Percentiles rank a stretch among this genome's conserved stretches.
phyloP scores from a whole-genome alignment of 2,797 vertebrate species.

The Amblyopsis hoosieri region DNA sequence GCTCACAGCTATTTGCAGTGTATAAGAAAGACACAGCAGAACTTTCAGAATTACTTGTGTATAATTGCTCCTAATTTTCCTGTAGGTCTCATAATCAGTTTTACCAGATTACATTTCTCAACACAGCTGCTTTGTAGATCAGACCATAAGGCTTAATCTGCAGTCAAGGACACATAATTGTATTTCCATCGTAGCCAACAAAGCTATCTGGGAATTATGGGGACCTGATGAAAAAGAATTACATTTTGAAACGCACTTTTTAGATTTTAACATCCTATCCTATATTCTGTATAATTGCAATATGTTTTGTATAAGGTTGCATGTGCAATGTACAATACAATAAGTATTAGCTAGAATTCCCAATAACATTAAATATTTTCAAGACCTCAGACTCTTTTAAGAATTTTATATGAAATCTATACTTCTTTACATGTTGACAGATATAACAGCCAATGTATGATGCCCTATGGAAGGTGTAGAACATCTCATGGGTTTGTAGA shows the following conservation, averaged over 20 bases:
- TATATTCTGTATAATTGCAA: too few species aligned
- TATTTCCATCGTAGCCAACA: neutral
- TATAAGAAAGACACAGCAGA: conserved; percentile 11
- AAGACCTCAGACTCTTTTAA: too few species aligned
- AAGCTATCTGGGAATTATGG: neutral
- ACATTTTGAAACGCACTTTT: too few species aligned
- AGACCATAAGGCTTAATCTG: conserved; percentile 5
- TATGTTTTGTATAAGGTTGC: too few species aligned
- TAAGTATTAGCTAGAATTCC: neutral
- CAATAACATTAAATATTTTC: neutral
- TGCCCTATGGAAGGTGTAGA: too few species aligned
- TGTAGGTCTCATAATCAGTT: conserved; percentile 14
- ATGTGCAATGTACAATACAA: too few species aligned
- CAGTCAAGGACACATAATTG: conserved; percentile 2
- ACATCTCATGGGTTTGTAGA: too few species aligned
- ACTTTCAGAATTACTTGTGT: conserved; percentile 8
- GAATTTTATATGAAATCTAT: too few species aligned
- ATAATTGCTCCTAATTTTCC: neutral
- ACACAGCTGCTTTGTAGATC: conserved; percentile 9
- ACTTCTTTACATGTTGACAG: too few species aligned
- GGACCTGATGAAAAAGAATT: neutral
- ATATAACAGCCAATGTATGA: too few species aligned
- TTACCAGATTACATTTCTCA: conserved; percentile 16
- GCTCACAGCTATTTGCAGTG: conserved; percentile 44
- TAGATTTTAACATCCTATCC: too few species aligned